Conservation (phyloP, 2,113 vertebrate species). For the Gallinago undulata region DNA sequence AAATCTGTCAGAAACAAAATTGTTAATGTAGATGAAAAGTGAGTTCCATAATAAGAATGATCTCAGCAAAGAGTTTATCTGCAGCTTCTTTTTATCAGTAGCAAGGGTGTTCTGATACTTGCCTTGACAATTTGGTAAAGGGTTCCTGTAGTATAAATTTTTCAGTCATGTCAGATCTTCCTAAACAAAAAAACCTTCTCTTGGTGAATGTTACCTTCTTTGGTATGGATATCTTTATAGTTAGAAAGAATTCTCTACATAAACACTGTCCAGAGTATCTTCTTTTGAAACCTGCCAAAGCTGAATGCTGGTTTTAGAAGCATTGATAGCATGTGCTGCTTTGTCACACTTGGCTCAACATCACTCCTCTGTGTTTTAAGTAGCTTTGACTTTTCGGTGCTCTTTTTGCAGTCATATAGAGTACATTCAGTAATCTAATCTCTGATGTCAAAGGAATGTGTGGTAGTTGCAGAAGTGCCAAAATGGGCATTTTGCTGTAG, state of each 20-base stretch:
- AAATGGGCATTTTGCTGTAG: background rate
- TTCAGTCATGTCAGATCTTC: background rate
- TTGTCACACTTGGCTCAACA: background rate
- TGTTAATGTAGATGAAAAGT: background rate
- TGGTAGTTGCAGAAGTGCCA: background rate
- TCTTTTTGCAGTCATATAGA: background rate
- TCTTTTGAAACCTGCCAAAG: background rate
- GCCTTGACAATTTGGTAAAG: background rate
- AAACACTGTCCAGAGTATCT: background rate
- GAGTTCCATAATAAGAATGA: background rate
- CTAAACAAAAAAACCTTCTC: background rate
- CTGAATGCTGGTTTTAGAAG: background rate
- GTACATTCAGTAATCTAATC: background rate
- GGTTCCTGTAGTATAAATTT: background rate
- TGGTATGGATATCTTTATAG: background rate
- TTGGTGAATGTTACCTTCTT: background rate
- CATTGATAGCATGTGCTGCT: background rate
- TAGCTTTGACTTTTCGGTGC: background rate
- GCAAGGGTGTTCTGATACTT: background rate
- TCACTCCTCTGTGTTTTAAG: background rate
- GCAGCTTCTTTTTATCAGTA: background rate
- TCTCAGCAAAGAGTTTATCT: background rate
- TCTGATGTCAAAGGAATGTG: background rate
- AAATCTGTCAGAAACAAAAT: background rate
- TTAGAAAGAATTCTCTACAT: background rate